phyloP scores from a whole-genome alignment of 2,888 invertebrate species.

The Gerris lacustris region DNA sequence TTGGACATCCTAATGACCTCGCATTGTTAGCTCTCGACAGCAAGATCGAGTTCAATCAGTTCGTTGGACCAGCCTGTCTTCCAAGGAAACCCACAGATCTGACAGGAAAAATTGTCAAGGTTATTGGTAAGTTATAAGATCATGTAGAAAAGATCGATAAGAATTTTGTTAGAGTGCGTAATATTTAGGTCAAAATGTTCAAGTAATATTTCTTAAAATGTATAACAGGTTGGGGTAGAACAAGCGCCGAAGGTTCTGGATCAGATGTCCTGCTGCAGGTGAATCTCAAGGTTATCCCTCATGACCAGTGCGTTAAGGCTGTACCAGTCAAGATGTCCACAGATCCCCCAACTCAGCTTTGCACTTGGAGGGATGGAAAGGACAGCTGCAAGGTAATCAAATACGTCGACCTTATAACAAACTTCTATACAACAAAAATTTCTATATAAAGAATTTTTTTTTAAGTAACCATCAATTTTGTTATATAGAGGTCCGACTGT shows the following conservation, averaged over 20 bases:
- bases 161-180: too few species aligned
- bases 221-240: slow-evolving; percentile 17
- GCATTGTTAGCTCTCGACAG: background rate
- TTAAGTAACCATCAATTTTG: too few species aligned
- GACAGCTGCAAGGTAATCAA: slow-evolving; percentile 8
- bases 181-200: background rate
- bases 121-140: background rate
- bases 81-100: background rate
- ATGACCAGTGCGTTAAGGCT: slow-evolving; percentile 10
- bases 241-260: slow-evolving; percentile 12
- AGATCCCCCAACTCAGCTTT: background rate
- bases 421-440: too few species aligned
- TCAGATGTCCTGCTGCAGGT: slow-evolving; percentile 16
- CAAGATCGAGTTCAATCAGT: slow-evolving; percentile 7
- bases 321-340: background rate
- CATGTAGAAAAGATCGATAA: background rate
- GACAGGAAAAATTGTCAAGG: background rate
- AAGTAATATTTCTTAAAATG: background rate
- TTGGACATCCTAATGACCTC: slow-evolving; percentile 6
- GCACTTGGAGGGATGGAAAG: background rate
- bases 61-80: slow-evolving; percentile 7
- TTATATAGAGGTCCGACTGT: too few species aligned
- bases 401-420: too few species aligned
- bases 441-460: too few species aligned
- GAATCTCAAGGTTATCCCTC: slow-evolving; percentile 16